Conservation (phyloP, 2,797 vertebrate genomes). For the Chrysocyon brachyurus region DNA sequence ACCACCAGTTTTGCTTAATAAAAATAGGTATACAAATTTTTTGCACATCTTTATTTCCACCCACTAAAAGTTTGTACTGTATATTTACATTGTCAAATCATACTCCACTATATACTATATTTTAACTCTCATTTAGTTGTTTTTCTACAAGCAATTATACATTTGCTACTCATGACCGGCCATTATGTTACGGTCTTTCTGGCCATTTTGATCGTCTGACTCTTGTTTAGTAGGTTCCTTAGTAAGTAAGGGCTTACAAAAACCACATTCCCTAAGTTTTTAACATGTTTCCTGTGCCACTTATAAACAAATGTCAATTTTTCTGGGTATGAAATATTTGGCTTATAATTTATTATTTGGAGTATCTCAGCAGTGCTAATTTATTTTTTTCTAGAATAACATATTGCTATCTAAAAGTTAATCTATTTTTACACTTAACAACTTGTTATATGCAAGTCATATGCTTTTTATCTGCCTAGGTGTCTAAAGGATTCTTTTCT, state of each 20-base stretch:
- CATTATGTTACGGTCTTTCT: neutral
- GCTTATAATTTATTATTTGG: neutral
- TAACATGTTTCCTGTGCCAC: neutral
- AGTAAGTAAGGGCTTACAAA: neutral
- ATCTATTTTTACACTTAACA: neutral
- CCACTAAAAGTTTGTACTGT: neutral
- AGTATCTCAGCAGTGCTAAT: neutral
- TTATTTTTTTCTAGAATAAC: neutral
- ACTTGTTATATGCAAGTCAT: neutral
- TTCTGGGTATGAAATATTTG: neutral
- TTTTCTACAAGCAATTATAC: neutral
- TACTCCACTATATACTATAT: neutral
- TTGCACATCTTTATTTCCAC: neutral
- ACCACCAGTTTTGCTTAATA: neutral
- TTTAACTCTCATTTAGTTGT: neutral
- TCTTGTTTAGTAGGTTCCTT: neutral
- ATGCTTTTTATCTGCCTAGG: neutral
- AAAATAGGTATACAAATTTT: neutral
- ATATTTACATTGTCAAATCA: neutral
- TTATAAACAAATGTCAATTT: neutral
- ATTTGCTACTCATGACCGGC: neutral
- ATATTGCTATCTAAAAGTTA: neutral
- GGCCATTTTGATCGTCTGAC: neutral
- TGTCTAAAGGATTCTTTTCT: neutral
- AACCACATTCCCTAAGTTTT: neutral